phyloP scores from a whole-genome alignment of 2,113 vertebrate species.

The Cyanoderma ruficeps region DNA sequence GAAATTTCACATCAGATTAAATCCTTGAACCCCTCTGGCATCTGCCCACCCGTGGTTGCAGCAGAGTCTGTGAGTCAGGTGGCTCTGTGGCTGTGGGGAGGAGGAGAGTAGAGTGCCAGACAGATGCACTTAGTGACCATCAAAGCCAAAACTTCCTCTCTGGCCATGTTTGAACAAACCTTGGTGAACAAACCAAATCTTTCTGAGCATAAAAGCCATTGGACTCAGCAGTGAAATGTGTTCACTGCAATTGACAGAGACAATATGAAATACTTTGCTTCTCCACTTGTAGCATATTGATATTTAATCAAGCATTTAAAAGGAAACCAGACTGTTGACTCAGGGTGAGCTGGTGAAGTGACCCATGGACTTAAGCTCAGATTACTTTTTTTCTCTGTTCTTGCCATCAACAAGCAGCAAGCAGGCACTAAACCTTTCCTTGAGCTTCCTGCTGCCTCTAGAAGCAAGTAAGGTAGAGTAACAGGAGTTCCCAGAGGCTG shows the following conservation, averaged over 20 bases:
- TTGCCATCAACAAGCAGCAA: neutral
- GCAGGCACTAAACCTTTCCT: neutral
- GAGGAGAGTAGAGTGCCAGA: neutral
- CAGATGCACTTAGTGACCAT: neutral
- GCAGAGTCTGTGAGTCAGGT: accelerated
- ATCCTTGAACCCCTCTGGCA: neutral
- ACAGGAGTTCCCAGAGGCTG: neutral
- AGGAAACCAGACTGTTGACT: neutral
- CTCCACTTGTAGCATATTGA: neutral
- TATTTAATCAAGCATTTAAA: neutral
- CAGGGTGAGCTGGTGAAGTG: neutral
- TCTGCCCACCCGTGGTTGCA: neutral
- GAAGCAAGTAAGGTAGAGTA: neutral
- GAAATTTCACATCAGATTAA: neutral
- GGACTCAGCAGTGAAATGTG: neutral
- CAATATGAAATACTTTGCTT: neutral
- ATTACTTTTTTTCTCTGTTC: neutral
- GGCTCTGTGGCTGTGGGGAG: neutral
- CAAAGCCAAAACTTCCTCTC: neutral
- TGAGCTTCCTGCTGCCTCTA: neutral
- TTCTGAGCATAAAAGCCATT: neutral
- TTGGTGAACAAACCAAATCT: neutral
- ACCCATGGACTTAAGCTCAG: neutral
- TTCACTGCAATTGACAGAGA: neutral
- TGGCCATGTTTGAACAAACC: neutral